Conservation (phyloP, 2,888 invertebrate species). For the Pristionchus japonicus region DNA sequence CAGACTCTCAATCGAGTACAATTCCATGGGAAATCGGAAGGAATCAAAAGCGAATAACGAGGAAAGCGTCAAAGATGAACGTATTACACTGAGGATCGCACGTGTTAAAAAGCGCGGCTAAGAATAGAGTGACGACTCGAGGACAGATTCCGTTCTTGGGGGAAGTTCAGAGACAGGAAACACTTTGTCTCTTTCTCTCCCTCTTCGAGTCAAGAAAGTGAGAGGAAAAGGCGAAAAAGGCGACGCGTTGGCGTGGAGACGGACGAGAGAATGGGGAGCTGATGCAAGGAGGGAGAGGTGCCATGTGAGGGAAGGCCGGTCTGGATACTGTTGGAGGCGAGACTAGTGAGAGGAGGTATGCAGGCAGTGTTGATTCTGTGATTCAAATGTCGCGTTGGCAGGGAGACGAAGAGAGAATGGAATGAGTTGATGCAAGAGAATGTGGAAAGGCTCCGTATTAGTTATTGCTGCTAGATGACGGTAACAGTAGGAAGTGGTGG, state of each 20-base stretch:
- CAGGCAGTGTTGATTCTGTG: too few species aligned
- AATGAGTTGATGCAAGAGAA: too few species aligned
- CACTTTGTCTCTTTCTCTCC: slow-evolving; percentile 15
- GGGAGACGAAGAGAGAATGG: too few species aligned
- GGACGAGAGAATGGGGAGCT: background rate
- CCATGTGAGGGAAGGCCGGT: background rate
- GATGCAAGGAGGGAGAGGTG: background rate
- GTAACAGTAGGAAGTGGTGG: too few species aligned
- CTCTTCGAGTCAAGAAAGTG: background rate
- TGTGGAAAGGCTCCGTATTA: too few species aligned
- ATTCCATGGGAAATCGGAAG: background rate
- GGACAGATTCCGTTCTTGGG: background rate
- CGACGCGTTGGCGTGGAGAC: background rate
- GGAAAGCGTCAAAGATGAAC: background rate
- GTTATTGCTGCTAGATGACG: too few species aligned
- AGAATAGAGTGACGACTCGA: background rate
- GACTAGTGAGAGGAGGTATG: too few species aligned
- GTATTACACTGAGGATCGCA: background rate
- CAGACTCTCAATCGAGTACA: background rate
- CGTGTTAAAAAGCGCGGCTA: background rate
- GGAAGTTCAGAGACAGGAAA: background rate
- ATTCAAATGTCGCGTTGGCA: too few species aligned
- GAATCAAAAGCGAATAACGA: background rate
- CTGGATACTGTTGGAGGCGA: too few species aligned
- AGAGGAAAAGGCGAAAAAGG: background rate